Evolutionary conservation across 2,888 invertebrate genomes (phyloP), one percentile per base, ranked within the genome.

Genomic region (Polydrusus tereticollis): DNA sequence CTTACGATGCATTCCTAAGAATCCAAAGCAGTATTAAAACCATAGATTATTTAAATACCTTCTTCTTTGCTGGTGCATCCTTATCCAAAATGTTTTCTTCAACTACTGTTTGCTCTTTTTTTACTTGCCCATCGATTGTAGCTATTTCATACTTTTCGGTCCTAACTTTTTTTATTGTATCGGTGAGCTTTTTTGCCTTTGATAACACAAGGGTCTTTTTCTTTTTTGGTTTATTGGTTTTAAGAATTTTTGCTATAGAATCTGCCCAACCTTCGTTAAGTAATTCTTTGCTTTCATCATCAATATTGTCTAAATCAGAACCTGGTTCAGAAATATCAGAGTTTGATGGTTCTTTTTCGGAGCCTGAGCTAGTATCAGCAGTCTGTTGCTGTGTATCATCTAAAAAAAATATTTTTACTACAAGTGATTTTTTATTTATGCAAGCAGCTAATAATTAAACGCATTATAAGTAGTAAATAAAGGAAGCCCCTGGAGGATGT

Each of bases 231-330:
- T 93, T 93, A 26, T 89, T 92, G 1, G 92, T 89, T 71, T 89
- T 90, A 21, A 96, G 87, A 76, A 96, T 93, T 85, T 94, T 94
- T 6, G 91, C 88, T 82, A 96, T 90, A 0, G 93, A 94, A 85
- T 95, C 92, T 1, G 94, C 95, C 95, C 95, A 95, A 1, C 92
- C 93, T 74, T 89, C 86, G 83, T 94, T 94, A 0, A 87, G 87
- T 69, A 74, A 59, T 8, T 62, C 76, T 72, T 73, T 73, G 52
- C 77, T 75, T 20, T 77, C 77, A 16, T 77, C 76, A 60, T 75
- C 73, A 16, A 65, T 67, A 45, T 18, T 20, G 36, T 73, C 69
- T 12, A 23, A 41, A 8, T 72, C 64, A 26, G 33, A 64, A 7
- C 45, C 58, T 65, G 20, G 18, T 4, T 47, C 50, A 10, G 38